Base-by-base conservation (phyloP, 2,888 invertebrate species). In the Stenodera caucasica region DNA sequence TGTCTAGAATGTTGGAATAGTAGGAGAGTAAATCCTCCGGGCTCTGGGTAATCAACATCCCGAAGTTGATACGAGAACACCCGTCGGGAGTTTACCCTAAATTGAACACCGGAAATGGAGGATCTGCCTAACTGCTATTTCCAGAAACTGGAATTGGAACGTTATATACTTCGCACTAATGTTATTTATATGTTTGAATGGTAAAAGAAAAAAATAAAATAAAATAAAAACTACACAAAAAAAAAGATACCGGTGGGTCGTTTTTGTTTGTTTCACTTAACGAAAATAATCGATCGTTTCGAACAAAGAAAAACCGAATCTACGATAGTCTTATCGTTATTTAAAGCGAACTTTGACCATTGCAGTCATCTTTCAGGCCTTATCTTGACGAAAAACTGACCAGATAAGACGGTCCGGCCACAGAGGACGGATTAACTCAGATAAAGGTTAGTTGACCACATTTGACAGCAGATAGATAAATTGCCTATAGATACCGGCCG, bases 391-490 rank as follows among this genome's bases (percentile, higher is more conserved):
- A 71, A 66, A 68, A 71, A 64, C 70, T 68, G 70, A 69, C 67
- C 68, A 74, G 76, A 77, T 76, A 77, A 76, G 74, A 72, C 72
- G 69, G 66, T 68, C 62, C 65, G 68, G 71, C 75, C 75, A 72
- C 75, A 73, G 64, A 68, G 73, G 74, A 74, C 71, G 77, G 76
- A 78, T 78, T 77, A 77, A 76, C 75, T 77, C 73, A 77, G 77
- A 78, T 78, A 78, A 77, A 76, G 74, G 74, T 75, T 71, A 70
- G 73, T 70, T 72, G 65, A 72, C 71, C 71, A 71, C 70, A 69
- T 75, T 74, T 76, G 78, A 77, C 78, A 77, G 76, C 68, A 72
- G 69, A 71, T 68, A 74, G 76, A 77, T 77, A 76, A 75, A 77
- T 77, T 26, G 26, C 26, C 3, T 26, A 4, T 26, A 26, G 26